phyloP scores from a whole-genome alignment of 2,113 vertebrate genomes.

The Cephalopterus ornatus region DNA sequence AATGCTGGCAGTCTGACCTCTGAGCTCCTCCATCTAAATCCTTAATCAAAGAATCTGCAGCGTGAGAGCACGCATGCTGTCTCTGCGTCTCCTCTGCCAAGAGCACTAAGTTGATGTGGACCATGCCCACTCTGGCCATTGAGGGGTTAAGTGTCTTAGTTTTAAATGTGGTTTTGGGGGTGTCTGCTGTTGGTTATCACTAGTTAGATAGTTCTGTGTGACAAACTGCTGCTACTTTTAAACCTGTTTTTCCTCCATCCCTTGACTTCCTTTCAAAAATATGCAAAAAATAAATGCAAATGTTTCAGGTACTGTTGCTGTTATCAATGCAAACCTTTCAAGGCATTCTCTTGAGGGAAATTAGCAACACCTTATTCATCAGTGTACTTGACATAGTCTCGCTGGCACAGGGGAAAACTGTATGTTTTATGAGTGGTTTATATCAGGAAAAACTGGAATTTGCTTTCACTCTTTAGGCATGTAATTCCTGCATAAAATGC shows the following conservation, averaged over 20 bases:
- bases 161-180: neutral
- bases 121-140: neutral
- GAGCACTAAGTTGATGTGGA: neutral
- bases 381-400: neutral
- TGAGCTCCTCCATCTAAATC: neutral
- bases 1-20: neutral
- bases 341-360: neutral
- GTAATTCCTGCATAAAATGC: neutral
- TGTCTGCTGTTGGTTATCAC: neutral
- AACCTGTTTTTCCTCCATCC: neutral
- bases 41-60: neutral
- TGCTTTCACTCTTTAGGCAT: neutral
- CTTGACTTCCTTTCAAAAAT: neutral
- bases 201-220: neutral
- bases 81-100: neutral
- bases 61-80: rapidly evolving
- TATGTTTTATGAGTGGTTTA: neutral
- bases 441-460: neutral
- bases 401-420: rapidly evolving
- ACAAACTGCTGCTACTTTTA: neutral
- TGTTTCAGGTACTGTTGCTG: neutral
- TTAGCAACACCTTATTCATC: neutral
- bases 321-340: conserved; percentile 4
- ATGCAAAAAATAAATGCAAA: neutral
- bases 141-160: neutral